phyloP scores from a whole-genome alignment of 2,113 vertebrate species.

The Scophthalmus maximus region DNA sequence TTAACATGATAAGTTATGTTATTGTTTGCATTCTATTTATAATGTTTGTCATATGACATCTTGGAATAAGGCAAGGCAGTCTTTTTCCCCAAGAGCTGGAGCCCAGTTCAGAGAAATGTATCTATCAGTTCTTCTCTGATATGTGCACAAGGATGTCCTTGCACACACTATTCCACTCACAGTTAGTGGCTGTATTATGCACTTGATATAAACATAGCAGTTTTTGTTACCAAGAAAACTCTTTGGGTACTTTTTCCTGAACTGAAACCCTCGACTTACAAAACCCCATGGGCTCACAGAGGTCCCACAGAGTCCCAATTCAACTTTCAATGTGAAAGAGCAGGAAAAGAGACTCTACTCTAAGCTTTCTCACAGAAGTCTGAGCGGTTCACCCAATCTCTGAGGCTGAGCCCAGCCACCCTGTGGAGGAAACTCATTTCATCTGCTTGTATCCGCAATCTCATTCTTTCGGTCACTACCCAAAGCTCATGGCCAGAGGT shows the following conservation, averaged over 20 bases:
- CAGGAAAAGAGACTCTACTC: not conserved
- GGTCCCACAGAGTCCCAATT: not conserved
- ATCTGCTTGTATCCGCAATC: not conserved
- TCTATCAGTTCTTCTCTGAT: not conserved
- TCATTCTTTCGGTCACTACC: not conserved
- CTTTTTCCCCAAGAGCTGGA: not conserved
- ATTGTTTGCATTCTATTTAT: constrained; percentile 5
- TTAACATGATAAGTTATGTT: constrained; percentile 21
- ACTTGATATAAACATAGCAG: too few species aligned
- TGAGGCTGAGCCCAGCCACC: not conserved
- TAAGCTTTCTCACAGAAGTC: not conserved
- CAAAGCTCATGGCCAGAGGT: not conserved
- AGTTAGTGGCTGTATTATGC: not conserved
- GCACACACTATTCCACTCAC: not conserved
- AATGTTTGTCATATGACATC: not conserved
- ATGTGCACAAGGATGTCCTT: not conserved
- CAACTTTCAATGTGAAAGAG: not conserved
- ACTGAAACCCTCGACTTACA: not conserved
- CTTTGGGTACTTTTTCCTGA: not conserved
- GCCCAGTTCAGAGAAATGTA: not conserved
- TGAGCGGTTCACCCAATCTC: not conserved
- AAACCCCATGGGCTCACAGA: not conserved
- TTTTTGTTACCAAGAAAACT: not conserved
- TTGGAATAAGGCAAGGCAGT: not conserved
- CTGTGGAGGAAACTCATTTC: not conserved